phyloP scores from a whole-genome alignment of 2,797 vertebrate species.

The Enteromius mattozi region DNA sequence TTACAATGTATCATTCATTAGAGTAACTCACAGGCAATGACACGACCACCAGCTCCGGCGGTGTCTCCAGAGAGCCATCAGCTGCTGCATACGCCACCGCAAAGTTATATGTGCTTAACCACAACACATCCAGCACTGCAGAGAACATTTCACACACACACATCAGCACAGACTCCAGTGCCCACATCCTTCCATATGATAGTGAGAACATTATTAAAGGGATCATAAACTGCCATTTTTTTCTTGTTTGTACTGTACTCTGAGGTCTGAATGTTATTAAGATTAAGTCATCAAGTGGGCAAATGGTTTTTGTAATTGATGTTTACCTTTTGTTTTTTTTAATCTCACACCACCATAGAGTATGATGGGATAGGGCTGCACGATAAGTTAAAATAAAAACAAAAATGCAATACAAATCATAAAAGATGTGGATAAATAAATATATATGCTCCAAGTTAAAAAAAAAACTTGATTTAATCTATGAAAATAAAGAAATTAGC shows the following conservation, averaged over 20 bases:
- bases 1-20: background rate
- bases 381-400: background rate
- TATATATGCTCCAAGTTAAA: no score
- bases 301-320: background rate
- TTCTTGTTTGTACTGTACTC: background rate
- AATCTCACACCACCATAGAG: background rate
- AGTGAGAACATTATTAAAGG: background rate
- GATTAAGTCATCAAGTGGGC: background rate
- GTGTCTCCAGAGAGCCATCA: constrained; percentile 88
- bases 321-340: background rate
- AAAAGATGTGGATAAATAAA: no score
- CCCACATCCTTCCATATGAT: background rate
- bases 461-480: no score
- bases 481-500: no score
- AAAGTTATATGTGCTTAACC: constrained; percentile 93
- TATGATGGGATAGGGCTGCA: background rate
- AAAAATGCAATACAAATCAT: background rate
- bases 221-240: background rate
- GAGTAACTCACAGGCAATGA: constrained; percentile 84
- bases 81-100: constrained; percentile 90
- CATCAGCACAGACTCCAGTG: background rate
- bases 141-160: background rate
- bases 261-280: background rate
- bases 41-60: constrained; percentile 92
- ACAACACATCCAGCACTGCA: constrained; percentile 92